Base-by-base conservation (phyloP, 2,888 invertebrate genomes). In the Mantis religiosa region DNA sequence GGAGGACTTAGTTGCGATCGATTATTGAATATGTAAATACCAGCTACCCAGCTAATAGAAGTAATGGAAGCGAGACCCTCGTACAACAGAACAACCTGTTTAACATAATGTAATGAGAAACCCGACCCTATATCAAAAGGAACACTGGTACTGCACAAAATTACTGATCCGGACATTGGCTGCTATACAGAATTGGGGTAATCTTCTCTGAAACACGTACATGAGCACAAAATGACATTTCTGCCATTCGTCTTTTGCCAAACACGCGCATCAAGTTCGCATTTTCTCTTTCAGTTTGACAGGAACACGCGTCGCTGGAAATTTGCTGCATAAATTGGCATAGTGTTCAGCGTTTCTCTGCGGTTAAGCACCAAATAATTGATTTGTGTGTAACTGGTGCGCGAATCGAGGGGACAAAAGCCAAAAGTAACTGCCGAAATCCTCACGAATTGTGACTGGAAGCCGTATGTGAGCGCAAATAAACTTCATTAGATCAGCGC, bases 91-190 rank as follows among this genome's bases (percentile, higher is more conserved):
- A 71, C 54, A 71, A 71, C 47, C 86, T 86, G 86, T 71, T 86
- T 81, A 81, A 86, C 86, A 86, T 86, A 86, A 20, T n/a, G 81
- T 86, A 86, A 86, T 86, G 71, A 86, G 86, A 86, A 86, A 86
- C 15, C n/a, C 7, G 30, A 84, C 41, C 20, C 30, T 84, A 27
- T 84, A 71, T 71, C 54, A 71, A 71, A 71, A 71, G 54, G 54
- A 71, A 71, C 54, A 71, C 54, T 71, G 20, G 54, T 71, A 71
- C 20, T 71, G 54, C 54, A 71, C 54, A 71, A 71, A 71, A 71
- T 71, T 71, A 71, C 54, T 71, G 54, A 20, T 71, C 54, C 54
- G 54, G 54, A 71, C 54, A 71, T 71, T 71, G 54, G 20, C 54
- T 20, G 54, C 54, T 25, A 71, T 71, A 71, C 54, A 71, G 54